Percentiles rank a stretch among this genome's conserved stretches.
phyloP scores from a whole-genome alignment of 2,888 invertebrate genomes.

The Teinopalpus imperialis region DNA sequence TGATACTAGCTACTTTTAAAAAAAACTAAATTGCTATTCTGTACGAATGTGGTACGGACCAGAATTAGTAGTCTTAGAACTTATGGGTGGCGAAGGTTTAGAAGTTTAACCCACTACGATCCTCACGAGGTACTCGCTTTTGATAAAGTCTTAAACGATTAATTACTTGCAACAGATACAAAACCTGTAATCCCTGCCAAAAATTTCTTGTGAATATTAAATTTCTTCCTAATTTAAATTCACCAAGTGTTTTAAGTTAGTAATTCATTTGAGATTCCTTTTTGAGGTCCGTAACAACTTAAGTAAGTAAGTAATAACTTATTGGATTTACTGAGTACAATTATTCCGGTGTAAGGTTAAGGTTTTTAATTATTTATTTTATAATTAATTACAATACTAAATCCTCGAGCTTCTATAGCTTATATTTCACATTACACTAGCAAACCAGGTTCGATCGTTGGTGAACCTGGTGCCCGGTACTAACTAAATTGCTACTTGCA shows the following conservation, averaged over 20 bases:
- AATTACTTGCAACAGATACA: conserved; percentile 10
- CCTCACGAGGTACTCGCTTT: neutral
- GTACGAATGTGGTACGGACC: too few species aligned
- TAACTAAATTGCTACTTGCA: too few species aligned
- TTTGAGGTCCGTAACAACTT: neutral
- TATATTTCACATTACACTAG: too few species aligned
- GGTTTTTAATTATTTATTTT: neutral
- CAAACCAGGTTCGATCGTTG: too few species aligned
- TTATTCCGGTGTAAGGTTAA: neutral
- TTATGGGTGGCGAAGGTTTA: conserved; percentile 7
- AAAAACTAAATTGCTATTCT: too few species aligned
- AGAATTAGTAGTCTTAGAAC: conserved; percentile 2
- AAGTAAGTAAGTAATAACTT: conserved; percentile 2
- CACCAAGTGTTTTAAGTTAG: neutral
- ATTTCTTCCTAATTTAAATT: conserved; percentile 6
- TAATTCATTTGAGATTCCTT: neutral
- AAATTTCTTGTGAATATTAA: neutral
- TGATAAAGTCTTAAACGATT: conserved; percentile 11
- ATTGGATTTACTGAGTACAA: neutral
- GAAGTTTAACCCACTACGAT: conserved; percentile 10
- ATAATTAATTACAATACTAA: neutral
- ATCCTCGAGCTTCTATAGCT: too few species aligned
- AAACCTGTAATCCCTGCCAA: conserved; percentile 4
- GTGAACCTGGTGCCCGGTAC: too few species aligned
- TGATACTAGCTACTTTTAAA: too few species aligned